Base-by-base conservation (phyloP, 2,113 vertebrate species). In the Sturnira hondurensis region DNA sequence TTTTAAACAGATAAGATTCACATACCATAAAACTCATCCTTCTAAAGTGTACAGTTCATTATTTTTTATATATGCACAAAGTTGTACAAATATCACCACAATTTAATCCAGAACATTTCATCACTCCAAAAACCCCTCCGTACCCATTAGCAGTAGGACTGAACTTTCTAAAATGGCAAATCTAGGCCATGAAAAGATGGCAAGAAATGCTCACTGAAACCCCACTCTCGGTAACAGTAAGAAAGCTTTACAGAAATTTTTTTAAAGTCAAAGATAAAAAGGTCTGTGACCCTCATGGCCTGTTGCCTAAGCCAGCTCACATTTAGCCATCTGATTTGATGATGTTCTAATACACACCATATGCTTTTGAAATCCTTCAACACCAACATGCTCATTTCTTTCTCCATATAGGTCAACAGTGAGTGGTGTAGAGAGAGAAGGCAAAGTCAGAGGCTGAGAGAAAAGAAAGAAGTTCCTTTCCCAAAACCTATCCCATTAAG, bases 401-500 rank as follows among this genome's bases (percentile, higher is more conserved):
- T 86, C 50, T 47, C 52, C 74, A 74, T 8, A 41, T 3, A 88
- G 73, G 78, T 16, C 71, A 95, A 9, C 56, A 31, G 9, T 10
- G 77, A 45, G 28, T 38, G 56, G 52, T 77, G 22, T 22, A 76
- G 77, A 80, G 76, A 33, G 28, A 45, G 76, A 3, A 76, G 74
- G 15, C 38, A 45, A 61, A 87, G 76, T 68, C 76, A 65, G 54
- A 93, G 33, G 24, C 45, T 22, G 58, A 91, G 85, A 92, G 67
- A 90, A 65, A 81, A 86, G 84, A 70, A 68, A 92, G 61, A 52
- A 78, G 82, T 86, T 91, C 43, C 86, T 86, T 96, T 97, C 97
- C 73, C 96, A 95, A 89, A 88, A 91, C 93, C 78, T 91, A 93
- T n/a, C 73, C 85, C 82, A 86, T 70, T 86, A 96, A 96, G 92